Base-by-base conservation (phyloP, 1,140 invertebrate genomes). In the Oryctes rhinoceros region DNA sequence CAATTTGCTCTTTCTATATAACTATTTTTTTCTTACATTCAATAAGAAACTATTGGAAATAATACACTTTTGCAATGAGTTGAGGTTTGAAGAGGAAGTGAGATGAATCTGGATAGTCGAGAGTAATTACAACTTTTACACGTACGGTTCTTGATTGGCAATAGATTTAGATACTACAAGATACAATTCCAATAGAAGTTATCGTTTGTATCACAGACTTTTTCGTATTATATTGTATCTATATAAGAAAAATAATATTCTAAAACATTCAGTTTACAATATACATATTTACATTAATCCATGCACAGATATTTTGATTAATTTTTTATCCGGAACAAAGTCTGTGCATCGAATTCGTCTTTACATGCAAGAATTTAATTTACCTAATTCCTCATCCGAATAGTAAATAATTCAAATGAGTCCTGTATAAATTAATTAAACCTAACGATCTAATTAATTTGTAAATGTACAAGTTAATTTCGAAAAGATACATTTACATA, bases 111-210 rank as follows among this genome's bases (percentile, higher is more conserved):
- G 18, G 65, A 18, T 24, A 30, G 18, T 67, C 4, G 9, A 67
- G 30, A 67, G 30, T 67, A 67, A 67, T 67, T 67, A 67, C 65
- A 67, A 67, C 65, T 67, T 67, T 67, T 67, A 67, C 65, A 67
- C 65, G 65, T 67, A 67, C 49, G 49, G 30, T 35, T 9, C 18
- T 67, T 67, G 20, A 67, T 67, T 18, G 20, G 30, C 20, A 67
- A 67, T 67, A 67, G 30, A 67, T 67, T 24, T 11, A 67, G 18
- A 24, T 65, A n/a, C 18, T 65, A 65, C 0, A 24, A 24, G 30
- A 67, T 67, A 67, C 30, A 67, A 30, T 67, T 67, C 18, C 65
- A 67, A 67, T 30, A 67, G 30, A 67, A 67, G 49, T 30, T 35
- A 67, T 67, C 65, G 65, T 35, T 67, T 35, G 65, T 67, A 67